These are phyloP conservation scores for Caradrina clavipalpis DNA, from an alignment of 2,888 invertebrate genomes.

Conservation along the genomic window DNA sequence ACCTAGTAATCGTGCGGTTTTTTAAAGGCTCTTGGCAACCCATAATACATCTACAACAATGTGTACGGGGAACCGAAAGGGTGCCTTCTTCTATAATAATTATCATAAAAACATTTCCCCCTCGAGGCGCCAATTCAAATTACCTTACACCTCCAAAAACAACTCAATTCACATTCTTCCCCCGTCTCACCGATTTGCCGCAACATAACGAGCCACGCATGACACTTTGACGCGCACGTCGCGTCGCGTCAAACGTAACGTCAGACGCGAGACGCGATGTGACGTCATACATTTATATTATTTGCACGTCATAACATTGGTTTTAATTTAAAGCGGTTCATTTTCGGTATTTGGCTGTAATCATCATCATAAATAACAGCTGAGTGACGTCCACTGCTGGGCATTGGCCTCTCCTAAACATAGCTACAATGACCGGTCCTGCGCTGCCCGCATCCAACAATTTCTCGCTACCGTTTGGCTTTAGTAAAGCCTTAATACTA, in stretches of 20 bases:
- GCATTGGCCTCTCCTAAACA: no score
- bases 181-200: constrained; percentile 24
- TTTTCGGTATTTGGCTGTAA: neutral
- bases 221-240: constrained; percentile 32
- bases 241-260: constrained; percentile 43
- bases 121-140: constrained; percentile 7
- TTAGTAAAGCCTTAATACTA: no score
- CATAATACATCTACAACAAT: no score
- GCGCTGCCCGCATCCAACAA: no score
- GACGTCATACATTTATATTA: constrained; percentile 42
- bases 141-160: constrained; percentile 8
- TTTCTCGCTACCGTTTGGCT: no score
- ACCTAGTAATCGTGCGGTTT: no score
- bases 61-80: no score
- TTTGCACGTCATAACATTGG: constrained; percentile 27
- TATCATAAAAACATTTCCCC: neutral
- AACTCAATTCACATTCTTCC: constrained; percentile 31
- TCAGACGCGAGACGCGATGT: constrained; percentile 25
- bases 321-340: neutral
- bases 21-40: no score
- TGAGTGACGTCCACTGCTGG: no score
- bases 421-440: no score
- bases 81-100: no score
- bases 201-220: constrained; percentile 12
- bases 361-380: no score